A percentile compares a stretch with the other conserved stretches of the same genome.
phyloP scores from a whole-genome alignment of 2,113 vertebrate species.

The Meleagris gallopavo region DNA sequence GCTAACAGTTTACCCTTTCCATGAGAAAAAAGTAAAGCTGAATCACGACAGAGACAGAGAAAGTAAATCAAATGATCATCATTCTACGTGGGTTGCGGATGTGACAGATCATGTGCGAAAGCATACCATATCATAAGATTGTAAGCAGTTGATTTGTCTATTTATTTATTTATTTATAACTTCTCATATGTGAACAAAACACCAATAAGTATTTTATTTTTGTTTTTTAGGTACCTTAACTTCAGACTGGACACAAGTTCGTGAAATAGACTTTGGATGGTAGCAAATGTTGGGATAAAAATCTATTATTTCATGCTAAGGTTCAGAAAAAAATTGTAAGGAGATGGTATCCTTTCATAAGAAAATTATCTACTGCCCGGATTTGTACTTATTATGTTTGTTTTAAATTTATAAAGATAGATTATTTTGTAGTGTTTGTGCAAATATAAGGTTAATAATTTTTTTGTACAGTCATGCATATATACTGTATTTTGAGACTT shows the following conservation, averaged over 20 bases:
- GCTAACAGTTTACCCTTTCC: background rate
- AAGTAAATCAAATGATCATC: background rate
- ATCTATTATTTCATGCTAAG: background rate
- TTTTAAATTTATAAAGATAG: background rate
- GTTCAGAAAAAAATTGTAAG: background rate
- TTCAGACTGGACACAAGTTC: background rate
- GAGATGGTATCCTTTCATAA: background rate
- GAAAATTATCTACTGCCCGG: background rate
- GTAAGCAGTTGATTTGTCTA: background rate
- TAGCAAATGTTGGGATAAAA: background rate
- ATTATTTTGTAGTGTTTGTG: background rate
- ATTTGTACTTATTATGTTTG: background rate
- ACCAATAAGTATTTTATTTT: background rate
- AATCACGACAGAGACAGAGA: background rate
- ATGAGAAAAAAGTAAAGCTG: background rate
- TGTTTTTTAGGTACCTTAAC: background rate
- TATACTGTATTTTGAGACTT: background rate
- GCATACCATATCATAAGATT: background rate
- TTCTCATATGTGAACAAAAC: background rate
- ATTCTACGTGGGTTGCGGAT: background rate
- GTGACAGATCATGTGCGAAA: background rate
- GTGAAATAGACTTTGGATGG: background rate
- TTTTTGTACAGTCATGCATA: background rate
- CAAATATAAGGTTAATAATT: background rate
- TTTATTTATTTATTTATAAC: background rate